Conservation (phyloP, 2,888 invertebrate genomes). For the Latheticus oryzae region DNA sequence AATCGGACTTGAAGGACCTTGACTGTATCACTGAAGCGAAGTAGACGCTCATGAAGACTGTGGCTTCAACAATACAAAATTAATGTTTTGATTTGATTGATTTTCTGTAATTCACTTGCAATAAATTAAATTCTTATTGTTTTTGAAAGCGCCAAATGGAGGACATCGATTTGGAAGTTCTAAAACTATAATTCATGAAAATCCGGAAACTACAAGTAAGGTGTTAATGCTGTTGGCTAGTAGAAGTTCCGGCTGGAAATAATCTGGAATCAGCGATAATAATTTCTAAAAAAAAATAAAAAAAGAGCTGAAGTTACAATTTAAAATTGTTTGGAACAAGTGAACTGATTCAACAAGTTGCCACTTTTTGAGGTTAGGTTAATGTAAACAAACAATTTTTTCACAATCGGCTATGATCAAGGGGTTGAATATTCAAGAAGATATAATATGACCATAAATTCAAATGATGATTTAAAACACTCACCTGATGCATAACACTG, state of each 20-base stretch:
- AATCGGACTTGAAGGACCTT: conserved; percentile 82
- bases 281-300: conserved; percentile 72
- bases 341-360: too few relatives aligned
- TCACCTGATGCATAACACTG: too few relatives aligned
- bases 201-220: conserved; percentile 77
- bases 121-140: conserved; percentile 74
- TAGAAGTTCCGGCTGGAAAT: conserved; percentile 77
- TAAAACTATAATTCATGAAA: conserved; percentile 76
- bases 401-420: too few relatives aligned
- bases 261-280: conserved; percentile 74
- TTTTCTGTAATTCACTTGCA: conserved; percentile 72
- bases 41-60: conserved; percentile 79
- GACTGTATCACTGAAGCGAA: conserved; percentile 75
- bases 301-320: conserved; percentile 1
- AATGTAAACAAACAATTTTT: too few relatives aligned
- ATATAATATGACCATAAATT: too few relatives aligned
- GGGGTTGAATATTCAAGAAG: too few relatives aligned
- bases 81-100: too few relatives aligned
- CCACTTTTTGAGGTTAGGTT: too few relatives aligned
- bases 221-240: conserved; percentile 75
- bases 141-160: conserved; percentile 74
- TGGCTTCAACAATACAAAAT: conserved; percentile 72
- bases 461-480: too few relatives aligned
- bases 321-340: too few relatives aligned
- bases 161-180: conserved; percentile 81